Percentiles rank a stretch among this genome's conserved stretches.
phyloP scores from a whole-genome alignment of 2,113 vertebrate species.

The Pogona vitticeps region DNA sequence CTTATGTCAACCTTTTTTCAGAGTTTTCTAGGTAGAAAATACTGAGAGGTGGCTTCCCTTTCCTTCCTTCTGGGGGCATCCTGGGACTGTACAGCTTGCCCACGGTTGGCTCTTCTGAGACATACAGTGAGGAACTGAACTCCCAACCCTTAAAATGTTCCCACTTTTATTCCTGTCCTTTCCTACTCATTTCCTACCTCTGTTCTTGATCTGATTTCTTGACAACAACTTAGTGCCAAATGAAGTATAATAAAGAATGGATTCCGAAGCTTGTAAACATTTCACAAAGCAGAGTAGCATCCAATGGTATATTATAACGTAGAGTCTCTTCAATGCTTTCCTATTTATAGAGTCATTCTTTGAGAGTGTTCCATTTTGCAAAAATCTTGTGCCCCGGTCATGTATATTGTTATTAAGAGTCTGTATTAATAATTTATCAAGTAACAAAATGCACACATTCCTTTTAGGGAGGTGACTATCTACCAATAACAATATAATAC shows the following conservation, averaged over 20 bases:
- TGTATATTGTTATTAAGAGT: rapidly evolving
- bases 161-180: background rate
- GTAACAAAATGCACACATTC: background rate
- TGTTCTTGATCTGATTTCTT: background rate
- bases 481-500: background rate
- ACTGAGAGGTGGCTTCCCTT: too few species aligned
- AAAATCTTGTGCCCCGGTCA: background rate
- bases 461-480: background rate
- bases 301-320: background rate
- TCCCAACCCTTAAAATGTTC: background rate
- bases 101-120: too few species aligned
- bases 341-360: background rate
- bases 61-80: too few species aligned
- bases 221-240: background rate
- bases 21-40: too few species aligned
- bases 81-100: too few species aligned
- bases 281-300: background rate
- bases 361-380: background rate
- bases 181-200: background rate
- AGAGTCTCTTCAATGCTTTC: background rate
- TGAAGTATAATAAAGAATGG: background rate
- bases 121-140: too few species aligned
- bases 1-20: too few species aligned
- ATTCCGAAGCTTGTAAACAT: background rate
- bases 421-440: background rate